Base-by-base conservation (phyloP, 2,113 vertebrate genomes). In the Poeciliopsis retropinna region DNA sequence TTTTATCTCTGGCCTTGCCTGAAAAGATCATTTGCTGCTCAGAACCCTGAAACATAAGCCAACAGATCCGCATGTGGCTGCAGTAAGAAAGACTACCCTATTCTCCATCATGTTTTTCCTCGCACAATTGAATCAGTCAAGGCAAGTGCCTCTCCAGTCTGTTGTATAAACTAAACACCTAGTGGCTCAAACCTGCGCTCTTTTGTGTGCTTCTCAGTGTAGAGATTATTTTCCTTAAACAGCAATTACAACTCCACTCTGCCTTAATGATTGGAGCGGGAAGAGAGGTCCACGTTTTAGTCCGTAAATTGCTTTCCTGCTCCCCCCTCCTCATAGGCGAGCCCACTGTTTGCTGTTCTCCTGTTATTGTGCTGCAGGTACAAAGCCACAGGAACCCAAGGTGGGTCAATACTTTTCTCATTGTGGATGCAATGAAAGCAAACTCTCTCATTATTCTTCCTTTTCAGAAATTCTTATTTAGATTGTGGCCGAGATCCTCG, bases 11-110 rank as follows among this genome's bases (percentile, higher is more conserved):
- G 84, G 86, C 79, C 78, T 81, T 34, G 73, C 71, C 80, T 86
- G 78, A 87, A 83, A 73, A 86, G 85, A 91, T 89, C 84, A 86
- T 91, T 85, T 82, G 85, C 82, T 75, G 81, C 80, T 85, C 84
- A 68, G 47, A 68, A 88, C 78, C 83, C 83, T 72, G 87, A 89
- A 83, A 90, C 84, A 86, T 87, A 87, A 88, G 89, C 85, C 69
- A 73, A 69, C 75, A 78, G 86, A 88, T 80, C 80, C 83, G 81
- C 87, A 85, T 78, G 79, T 78, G 79, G 70, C 71, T 64, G 74
- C 72, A 27, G 5, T 65, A 57, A 69, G 34, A 63, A 72, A 70
- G 2, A 69, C 22, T 22, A 51, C 39, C 44, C 17, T 3, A 8
- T 37, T 44, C 25, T 51, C 34, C 28, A 32, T 63, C 60, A 57